Evolutionary conservation across 1,140 invertebrate genomes (phyloP), one percentile per base, ranked within the genome.

Genomic region (Trachelipus rathkii): DNA sequence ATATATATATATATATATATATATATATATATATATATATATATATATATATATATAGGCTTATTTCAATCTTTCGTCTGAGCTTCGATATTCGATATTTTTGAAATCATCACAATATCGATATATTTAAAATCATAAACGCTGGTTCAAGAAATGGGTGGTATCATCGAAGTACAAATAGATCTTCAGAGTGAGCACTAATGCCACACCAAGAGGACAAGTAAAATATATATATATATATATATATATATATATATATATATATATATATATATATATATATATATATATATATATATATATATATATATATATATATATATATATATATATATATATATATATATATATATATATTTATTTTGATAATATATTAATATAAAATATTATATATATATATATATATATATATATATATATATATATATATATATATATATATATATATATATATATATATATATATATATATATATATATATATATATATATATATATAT

Each of bases 1-100:
- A 67, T 67, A 67, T 67, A 67, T 67, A 67, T 67, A 67, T 67
- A 67, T 67, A 67, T 67, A 67, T 67, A 67, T 15, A 67, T 67
- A 67, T 15, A 67, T 67, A 67, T 15, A 67, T 67, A 67, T 15
- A 67, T 67, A 67, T 15, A 67, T 67, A 67, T 15, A 67, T 67
- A 67, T 15, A 67, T 67, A 67, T 15, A 67, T 67, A 67, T 67
- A 33, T 33, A 33, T 33, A 33, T 33, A n/a, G n/a, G n/a, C n/a
- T n/a, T n/a, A n/a, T n/a, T n/a, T n/a, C n/a, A n/a, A n/a, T n/a
- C n/a, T n/a, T n/a, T n/a, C n/a, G n/a, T n/a, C n/a, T n/a, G n/a
- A n/a, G n/a, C n/a, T n/a, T n/a, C n/a, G n/a, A n/a, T n/a, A n/a
- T n/a, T n/a, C n/a, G n/a, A n/a, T n/a, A n/a, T n/a, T n/a, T n/a